Evolutionary conservation across 2,797 vertebrate genomes (phyloP), one percentile per base, ranked within the genome.

Genomic region (Strix occidentalis): DNA sequence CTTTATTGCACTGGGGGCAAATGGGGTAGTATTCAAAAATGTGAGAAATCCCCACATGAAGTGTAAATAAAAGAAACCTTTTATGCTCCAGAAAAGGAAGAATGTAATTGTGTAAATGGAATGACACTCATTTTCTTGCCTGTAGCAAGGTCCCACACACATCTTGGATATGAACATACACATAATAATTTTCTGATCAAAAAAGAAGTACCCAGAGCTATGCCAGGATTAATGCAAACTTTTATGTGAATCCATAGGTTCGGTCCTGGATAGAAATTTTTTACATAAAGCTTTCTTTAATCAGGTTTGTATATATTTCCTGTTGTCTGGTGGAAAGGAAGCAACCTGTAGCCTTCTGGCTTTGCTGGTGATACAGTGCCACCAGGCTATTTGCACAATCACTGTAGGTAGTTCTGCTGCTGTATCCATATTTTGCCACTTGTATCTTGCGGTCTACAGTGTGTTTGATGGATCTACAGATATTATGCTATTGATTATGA

Each of bases 1-100:
- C 83, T 96, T 96, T 87, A 72, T 84, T 84, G 48, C 64, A 65
- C 9, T 28, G 63, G 46, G 24, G 46, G 60, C 54, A 94, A 95
- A 92, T 68, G n/a, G 9, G 26, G 37, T 80, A 19, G 5, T 80
- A 88, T 89, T 96, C 17, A 90, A 84, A 90, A 84, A 77, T 35
- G 46, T 92, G 79, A 90, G 68, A 91, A 95, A 90, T 87, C 33
- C 50, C 41, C 11, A 11, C 31, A 86, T 2, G 2, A 87, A 76
- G 48, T 85, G 35, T 71, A 89, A 94, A 95, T 75, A 86, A 79
- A 81, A 57, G 21, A 91, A 87, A 70, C 16, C 17, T 33, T 91
- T 90, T 85, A 57, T 54, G 60, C 41, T 89, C 58, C 75, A 93
- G 20, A 25, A 79, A 68, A 69, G 4, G 21, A 80, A 82, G 66